Base-by-base conservation (phyloP, 2,888 invertebrate genomes). In the Eueremaeus valkanovi region DNA sequence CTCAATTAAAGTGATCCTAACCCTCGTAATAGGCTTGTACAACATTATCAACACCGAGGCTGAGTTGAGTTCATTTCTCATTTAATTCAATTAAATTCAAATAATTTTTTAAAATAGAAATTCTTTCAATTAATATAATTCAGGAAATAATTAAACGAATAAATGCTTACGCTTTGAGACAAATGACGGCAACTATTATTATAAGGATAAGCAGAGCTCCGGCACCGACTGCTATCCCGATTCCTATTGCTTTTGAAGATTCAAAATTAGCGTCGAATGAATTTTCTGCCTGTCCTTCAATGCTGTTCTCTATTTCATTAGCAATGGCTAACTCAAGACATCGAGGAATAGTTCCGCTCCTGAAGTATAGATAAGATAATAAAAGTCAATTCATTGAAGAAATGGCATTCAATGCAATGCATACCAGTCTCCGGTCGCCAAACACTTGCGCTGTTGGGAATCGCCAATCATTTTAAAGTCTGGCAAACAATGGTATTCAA, bases 401-500 rank as follows among this genome's bases (percentile, higher is more conserved):
- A 68, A 78, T 27, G 9, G 16, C 8, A n/a, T 9, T 9, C 40
- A 36, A 31, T 73, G 66, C 2, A 1, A 29, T 31, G 5, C 75
- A 68, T 51, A 72, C 75, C 75, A 75, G 24, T 75, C 77, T 40
- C 79, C 80, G 3, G 73, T 76, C 13, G 77, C 77, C 11, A 77
- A 73, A 58, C 80, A 80, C 1, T 73, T 76, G 18, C 80, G 18
- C 24, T 77, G 29, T 49, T 68, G 75, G 3, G 79, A 72, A 0
- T 78, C 78, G 0, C 80, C 80, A 0, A 80, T 78, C 77, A 80
- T 78, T 81, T 90, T 90, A 84, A 87, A 93, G 80, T 90, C 91
- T 2, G 93, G 93, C 75, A 93, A 84, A 82, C 95, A 95, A 82
- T 93, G 93, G 83, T 94, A 94, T 82, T 94, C 94, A 0, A 92